A percentile compares a stretch with the other conserved stretches of the same genome.
Evolutionary conservation across 2,113 vertebrate species (phyloP).

Genomic region (Campylorhamphus procurvoides): DNA sequence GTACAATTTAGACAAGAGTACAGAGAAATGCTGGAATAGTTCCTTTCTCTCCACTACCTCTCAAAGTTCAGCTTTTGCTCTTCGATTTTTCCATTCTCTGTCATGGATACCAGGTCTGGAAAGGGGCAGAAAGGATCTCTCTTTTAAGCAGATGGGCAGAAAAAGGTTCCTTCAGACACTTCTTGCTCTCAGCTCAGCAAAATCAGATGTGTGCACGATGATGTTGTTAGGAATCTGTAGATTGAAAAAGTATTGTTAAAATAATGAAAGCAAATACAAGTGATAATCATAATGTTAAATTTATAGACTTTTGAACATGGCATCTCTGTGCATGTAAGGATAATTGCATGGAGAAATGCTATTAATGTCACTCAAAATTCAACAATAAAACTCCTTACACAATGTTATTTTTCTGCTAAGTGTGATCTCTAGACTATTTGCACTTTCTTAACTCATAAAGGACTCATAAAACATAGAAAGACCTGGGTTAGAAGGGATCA

Average conservation of each 20-base stretch:
- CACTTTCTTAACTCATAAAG: neutral
- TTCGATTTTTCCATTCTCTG: neutral
- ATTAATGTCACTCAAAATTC: neutral
- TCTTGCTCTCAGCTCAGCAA: neutral
- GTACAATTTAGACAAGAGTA: neutral
- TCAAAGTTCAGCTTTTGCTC: neutral
- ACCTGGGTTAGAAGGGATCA: neutral
- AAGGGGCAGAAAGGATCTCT: neutral
- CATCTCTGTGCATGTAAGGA: neutral
- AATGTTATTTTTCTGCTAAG: neutral
- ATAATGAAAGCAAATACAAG: neutral
- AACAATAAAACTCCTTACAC: neutral
- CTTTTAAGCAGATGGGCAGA: neutral
- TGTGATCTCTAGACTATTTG: neutral
- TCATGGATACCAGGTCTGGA: neutral
- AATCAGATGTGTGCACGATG: neutral
- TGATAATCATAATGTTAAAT: neutral
- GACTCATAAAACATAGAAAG: neutral
- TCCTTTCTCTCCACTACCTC: neutral
- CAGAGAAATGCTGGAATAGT: neutral
- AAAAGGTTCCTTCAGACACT: neutral
- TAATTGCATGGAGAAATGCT: neutral
- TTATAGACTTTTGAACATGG: neutral
- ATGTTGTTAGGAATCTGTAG: neutral
- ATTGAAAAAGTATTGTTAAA: neutral